Conservation (phyloP, 1,140 invertebrate species). For the Zophobas atratus region DNA sequence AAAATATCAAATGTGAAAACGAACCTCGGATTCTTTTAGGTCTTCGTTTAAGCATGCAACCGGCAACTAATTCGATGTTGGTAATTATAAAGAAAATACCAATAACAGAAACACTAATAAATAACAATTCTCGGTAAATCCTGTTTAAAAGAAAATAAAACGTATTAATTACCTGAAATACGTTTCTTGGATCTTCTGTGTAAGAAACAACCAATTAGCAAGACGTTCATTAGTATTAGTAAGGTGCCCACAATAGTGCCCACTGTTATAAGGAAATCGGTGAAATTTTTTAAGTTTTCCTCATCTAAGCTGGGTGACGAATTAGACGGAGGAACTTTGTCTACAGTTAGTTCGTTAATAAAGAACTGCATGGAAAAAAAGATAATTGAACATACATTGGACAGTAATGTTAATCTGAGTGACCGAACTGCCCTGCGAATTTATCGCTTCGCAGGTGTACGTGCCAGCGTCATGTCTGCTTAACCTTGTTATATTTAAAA, state of each 20-base stretch:
- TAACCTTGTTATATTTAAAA: conserved; percentile 87
- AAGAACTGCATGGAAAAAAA: conserved; percentile 48
- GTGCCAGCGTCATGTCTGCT: conserved; percentile 87
- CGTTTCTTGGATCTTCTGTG: conserved; percentile 82
- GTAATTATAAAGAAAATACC: conserved; percentile 84
- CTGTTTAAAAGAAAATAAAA: conserved; percentile 70
- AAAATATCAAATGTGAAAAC: conserved; percentile 52
- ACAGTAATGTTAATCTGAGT: conserved; percentile 89
- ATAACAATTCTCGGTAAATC: conserved; percentile 85
- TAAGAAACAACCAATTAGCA: conserved; percentile 90
- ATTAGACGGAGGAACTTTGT: conserved; percentile 68
- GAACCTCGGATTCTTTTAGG: conserved; percentile 78
- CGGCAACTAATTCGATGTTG: conserved; percentile 87
- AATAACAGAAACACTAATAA: conserved; percentile 83
- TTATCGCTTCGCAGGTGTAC: conserved; percentile 90
- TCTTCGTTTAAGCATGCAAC: conserved; percentile 85
- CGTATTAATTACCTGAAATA: conserved; percentile 74
- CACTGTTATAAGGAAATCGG: conserved; percentile 81
- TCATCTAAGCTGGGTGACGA: conserved; percentile 68
- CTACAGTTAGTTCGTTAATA: conserved; percentile 63
- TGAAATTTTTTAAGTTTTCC: conserved; percentile 66
- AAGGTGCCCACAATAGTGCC: conserved; percentile 82
- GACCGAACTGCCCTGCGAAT: conserved; percentile 88
- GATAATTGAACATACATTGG: conserved; percentile 84
- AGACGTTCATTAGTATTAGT: conserved; percentile 84